phyloP scores from a whole-genome alignment of 2,888 invertebrate species.

The Stegophylla sp. region DNA sequence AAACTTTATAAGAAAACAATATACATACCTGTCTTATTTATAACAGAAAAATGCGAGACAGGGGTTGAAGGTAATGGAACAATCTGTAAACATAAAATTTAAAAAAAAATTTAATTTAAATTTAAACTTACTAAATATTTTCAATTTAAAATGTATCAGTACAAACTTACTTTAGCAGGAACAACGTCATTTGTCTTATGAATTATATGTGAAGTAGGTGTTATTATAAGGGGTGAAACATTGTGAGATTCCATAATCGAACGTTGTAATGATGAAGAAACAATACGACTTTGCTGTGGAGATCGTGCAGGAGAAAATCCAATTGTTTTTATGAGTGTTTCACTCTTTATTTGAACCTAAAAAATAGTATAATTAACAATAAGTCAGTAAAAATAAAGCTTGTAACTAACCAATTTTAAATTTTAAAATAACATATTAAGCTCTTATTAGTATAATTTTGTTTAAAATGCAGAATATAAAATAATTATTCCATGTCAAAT shows the following conservation, averaged over 20 bases:
- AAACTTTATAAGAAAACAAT: too few relatives aligned
- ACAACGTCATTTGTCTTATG: conserved; percentile 26
- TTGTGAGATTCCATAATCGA: conserved; percentile 52
- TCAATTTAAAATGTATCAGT: neutral
- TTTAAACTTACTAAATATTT: neutral
- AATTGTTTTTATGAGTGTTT: conserved; percentile 36
- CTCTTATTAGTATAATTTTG: too few relatives aligned
- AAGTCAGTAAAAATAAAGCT: too few relatives aligned
- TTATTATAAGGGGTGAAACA: conserved; percentile 43
- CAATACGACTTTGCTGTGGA: conserved; percentile 17
- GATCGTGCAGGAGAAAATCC: conserved; percentile 33
- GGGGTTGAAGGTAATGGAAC: conserved; percentile 31
- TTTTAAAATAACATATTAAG: too few relatives aligned
- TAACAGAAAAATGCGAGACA: conserved; percentile 45
- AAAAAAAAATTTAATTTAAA: neutral
- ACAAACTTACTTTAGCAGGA: conserved; percentile 46
- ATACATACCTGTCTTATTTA: conserved; percentile 36
- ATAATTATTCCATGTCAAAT: too few relatives aligned
- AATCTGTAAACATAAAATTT: conserved; percentile 40
- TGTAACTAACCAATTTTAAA: too few relatives aligned
- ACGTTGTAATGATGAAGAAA: conserved; percentile 9
- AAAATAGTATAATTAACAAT: too few relatives aligned
- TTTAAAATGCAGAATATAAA: too few relatives aligned
- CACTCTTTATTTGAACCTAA: conserved; percentile 37
- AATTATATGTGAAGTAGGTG: conserved; percentile 28